Percentiles rank a stretch among this genome's conserved stretches.
Conservation (phyloP, 2,888 invertebrate genomes). For the Trachelus iudaicus region DNA sequence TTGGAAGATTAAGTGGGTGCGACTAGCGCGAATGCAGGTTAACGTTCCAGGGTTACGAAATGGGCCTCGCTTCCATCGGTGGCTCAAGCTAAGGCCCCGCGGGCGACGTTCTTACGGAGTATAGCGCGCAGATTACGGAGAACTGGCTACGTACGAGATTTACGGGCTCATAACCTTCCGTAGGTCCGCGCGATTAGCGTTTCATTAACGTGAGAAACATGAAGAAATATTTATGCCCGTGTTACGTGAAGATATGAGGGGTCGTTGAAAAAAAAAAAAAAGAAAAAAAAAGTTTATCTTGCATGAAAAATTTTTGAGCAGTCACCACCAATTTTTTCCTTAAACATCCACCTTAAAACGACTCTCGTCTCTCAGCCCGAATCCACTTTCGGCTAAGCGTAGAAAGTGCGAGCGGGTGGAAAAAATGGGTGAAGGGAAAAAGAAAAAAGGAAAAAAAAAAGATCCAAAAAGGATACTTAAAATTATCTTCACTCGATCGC, state of each 20-base stretch:
- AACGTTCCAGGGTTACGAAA: neutral
- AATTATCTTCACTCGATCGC: neutral
- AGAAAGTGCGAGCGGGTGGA: neutral
- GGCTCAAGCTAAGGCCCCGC: neutral
- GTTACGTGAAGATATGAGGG: too few species aligned
- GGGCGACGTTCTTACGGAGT: neutral
- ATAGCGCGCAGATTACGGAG: neutral
- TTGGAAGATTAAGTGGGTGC: neutral
- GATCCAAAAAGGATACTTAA: neutral
- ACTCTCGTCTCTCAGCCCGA: neutral
- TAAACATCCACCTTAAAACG: neutral
- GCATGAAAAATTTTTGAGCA: too few species aligned
- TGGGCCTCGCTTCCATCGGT: neutral
- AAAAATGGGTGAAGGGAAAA: neutral
- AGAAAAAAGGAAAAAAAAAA: neutral
- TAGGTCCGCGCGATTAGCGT: neutral
- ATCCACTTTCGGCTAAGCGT: neutral
- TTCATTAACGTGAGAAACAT: neutral
- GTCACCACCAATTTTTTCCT: rapidly evolving
- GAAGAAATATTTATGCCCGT: too few species aligned
- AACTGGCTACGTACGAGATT: neutral
- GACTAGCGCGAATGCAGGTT: neutral
- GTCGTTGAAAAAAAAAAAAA: too few species aligned
- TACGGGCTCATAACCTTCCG: neutral
- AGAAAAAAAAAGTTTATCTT: too few species aligned